These are phyloP conservation scores for Austrofundulus limnaeus DNA, from an alignment of 2,113 vertebrate genomes.

Conservation along the genomic window DNA sequence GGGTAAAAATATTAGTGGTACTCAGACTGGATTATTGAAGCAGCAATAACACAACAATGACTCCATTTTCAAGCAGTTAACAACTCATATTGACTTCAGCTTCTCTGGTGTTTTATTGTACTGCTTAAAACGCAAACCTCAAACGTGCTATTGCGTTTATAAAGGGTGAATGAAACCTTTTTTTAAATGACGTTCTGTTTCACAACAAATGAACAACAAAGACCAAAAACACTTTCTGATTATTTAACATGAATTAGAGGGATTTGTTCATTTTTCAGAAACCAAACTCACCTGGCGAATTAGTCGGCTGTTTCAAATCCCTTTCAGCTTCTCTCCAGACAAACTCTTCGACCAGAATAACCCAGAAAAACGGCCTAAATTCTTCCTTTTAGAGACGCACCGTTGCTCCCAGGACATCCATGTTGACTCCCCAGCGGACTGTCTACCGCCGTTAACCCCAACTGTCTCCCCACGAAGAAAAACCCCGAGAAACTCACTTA, in stretches of 20 bases:
- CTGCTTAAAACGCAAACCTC: too few species aligned
- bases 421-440: slow-evolving; percentile 45
- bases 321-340: slow-evolving; percentile 3
- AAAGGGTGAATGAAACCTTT: too few species aligned
- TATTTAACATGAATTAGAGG: neutral
- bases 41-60: neutral
- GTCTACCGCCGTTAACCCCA: slow-evolving; percentile 32
- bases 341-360: slow-evolving; percentile 15
- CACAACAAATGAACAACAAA: too few species aligned
- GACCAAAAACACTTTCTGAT: neutral
- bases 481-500: slow-evolving; percentile 8
- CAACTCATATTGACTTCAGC: neutral
- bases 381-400: slow-evolving; percentile 51
- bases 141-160: neutral
- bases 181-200: too few species aligned
- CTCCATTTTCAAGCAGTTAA: neutral
- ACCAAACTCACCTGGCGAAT: slow-evolving; percentile 40
- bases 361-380: slow-evolving; percentile 54
- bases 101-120: too few species aligned
- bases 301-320: slow-evolving; percentile 6
- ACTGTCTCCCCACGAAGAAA: slow-evolving; percentile 1
- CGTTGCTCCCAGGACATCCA: slow-evolving; percentile 66
- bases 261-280: neutral
- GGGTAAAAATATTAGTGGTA: slow-evolving; percentile 15
- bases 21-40: slow-evolving; percentile 29